Evolutionary conservation across 2,888 invertebrate genomes (phyloP), one percentile per base, ranked within the genome.

Genomic region (Branchipolynoe longqiensis): DNA sequence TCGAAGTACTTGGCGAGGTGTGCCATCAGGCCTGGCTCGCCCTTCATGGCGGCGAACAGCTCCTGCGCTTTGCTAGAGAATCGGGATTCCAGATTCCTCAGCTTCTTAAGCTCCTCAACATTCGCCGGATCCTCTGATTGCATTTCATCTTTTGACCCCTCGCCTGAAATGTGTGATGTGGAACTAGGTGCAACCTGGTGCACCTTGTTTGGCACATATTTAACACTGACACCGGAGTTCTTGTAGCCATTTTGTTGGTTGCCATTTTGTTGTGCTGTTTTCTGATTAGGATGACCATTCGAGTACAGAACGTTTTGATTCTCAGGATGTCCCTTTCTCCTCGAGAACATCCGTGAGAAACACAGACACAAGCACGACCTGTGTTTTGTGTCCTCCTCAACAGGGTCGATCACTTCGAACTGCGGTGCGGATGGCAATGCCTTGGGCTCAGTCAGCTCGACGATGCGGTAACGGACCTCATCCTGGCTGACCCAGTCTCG

Each of bases 1-100:
- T 93, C 93, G 82, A 93, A 92, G 87, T 93, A 92, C 85, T 91
- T 91, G 83, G 92, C 89, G 56, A 92, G 88, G 28, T 90, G 88
- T 36, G 89, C 90, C 41, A 83, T 48, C 38, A 82, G 40, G n/a
- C 41, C 36, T 62, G 90, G 90, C 36, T 90, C 86, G 54, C 88
- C 89, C 54, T 91, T 90, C 33, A 92, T 87, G n/a, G 87, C 86
- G 6, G 86, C 83, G 82, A 90, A 91, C 81, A 91, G 89, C 25
- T 86, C 85, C 6, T 88, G 82, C 2, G 90, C 85, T 58, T 90
- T 90, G n/a, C 87, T 86, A 18, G 88, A 73, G 48, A 84, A 84
- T 12, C 78, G 62, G 73, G 64, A 69, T 18, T 82, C 82, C n/a
- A 86, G 62, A 14, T 54, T 81, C 1, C 74, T 40, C n/a, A 87